These are phyloP conservation scores for Acleris laterana DNA, from an alignment of 2,888 invertebrate species.

Conservation along the genomic window DNA sequence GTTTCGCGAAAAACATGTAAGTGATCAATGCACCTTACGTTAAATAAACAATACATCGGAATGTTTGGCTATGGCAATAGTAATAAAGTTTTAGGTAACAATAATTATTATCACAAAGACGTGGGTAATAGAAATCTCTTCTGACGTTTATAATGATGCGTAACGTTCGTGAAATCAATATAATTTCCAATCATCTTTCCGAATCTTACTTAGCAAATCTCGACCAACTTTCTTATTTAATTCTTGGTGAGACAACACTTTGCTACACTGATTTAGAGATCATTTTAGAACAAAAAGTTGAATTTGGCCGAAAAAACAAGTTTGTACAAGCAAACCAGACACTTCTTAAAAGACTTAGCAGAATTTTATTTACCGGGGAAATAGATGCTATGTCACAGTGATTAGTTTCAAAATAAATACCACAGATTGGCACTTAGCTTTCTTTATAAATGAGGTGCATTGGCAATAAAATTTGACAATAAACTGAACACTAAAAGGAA, in stretches of 20 bases:
- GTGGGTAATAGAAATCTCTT: too few relatives aligned
- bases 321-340: not conserved
- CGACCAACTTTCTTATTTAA: not conserved
- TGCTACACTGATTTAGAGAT: not conserved
- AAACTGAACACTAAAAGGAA: slow-evolving; percentile 10
- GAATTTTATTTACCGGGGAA: not conserved
- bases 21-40: too few relatives aligned
- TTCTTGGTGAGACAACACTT: not conserved
- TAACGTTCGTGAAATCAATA: not conserved
- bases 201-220: not conserved
- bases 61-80: too few relatives aligned
- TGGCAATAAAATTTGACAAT: slow-evolving; percentile 9
- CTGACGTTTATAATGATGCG: not conserved
- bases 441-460: not conserved
- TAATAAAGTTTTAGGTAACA: too few relatives aligned
- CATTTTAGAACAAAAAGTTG: not conserved
- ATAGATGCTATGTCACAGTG: not conserved
- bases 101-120: too few relatives aligned
- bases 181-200: not conserved
- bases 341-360: not conserved
- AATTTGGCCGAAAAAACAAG: not conserved
- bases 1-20: too few relatives aligned
- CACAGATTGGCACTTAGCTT: not conserved
- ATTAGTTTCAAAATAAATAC: not conserved
- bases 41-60: too few relatives aligned